A percentile compares a stretch with the other conserved stretches of the same genome.
These are phyloP conservation scores for Matsumurasca onukii DNA, from an alignment of 1,140 invertebrate genomes.

Conservation along the genomic window DNA sequence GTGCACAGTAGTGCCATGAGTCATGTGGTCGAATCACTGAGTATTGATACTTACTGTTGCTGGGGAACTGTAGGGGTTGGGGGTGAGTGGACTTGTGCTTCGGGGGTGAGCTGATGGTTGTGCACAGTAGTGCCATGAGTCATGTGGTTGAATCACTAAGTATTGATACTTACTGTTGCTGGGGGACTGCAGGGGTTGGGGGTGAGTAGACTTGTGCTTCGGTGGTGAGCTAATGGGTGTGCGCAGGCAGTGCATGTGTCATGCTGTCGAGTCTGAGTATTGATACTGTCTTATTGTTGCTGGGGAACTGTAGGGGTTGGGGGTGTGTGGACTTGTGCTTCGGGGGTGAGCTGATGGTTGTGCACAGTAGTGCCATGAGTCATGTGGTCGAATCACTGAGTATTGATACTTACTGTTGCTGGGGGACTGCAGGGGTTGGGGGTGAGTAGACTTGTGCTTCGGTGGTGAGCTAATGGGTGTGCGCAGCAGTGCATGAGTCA, in stretches of 20 bases:
- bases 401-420: constrained; percentile 49
- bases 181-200: constrained; percentile 52
- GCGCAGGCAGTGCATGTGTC: constrained; percentile 65
- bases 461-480: constrained; percentile 71
- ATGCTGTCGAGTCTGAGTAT: constrained; percentile 66
- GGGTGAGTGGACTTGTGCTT: constrained; percentile 59
- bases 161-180: constrained; percentile 50
- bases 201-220: constrained; percentile 57
- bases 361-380: constrained; percentile 67
- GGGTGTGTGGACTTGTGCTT: constrained; percentile 59
- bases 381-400: constrained; percentile 72
- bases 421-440: constrained; percentile 52
- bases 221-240: constrained; percentile 71
- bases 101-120: constrained; percentile 69
- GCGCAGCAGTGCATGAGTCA: constrained; percentile 68
- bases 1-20: constrained; percentile 66
- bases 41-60: constrained; percentile 49
- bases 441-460: constrained; percentile 57
- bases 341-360: constrained; percentile 69
- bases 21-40: constrained; percentile 76
- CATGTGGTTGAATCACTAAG: constrained; percentile 72
- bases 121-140: constrained; percentile 67
- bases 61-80: constrained; percentile 53
- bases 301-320: constrained; percentile 51
- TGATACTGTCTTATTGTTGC: constrained; percentile 52